A percentile compares a stretch with the other conserved stretches of the same genome.
phyloP scores from a whole-genome alignment of 2,113 vertebrate species.

The Narcine bancroftii region DNA sequence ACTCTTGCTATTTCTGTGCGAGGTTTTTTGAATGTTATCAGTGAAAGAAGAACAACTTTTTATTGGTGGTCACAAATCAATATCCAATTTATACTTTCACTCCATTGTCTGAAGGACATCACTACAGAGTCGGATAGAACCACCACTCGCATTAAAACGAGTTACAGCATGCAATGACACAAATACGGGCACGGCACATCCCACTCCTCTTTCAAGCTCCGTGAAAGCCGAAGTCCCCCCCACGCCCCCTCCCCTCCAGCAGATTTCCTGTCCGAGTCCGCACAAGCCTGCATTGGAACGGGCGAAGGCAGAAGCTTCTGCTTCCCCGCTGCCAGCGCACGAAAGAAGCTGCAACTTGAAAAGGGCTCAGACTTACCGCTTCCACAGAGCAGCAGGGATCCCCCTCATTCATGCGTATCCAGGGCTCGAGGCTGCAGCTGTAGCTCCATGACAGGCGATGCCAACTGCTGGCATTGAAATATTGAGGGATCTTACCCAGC shows the following conservation, averaged over 20 bases:
- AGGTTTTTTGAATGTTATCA: not conserved
- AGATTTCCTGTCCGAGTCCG: not conserved
- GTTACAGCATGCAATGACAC: not conserved
- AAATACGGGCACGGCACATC: not conserved
- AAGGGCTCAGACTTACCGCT: conserved; percentile 8
- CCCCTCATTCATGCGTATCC: not conserved
- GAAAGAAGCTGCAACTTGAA: conserved; percentile 16
- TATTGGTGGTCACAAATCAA: not conserved
- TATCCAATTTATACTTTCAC: conserved; percentile 1
- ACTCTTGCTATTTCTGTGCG: not conserved
- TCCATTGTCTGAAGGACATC: not conserved
- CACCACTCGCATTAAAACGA: not conserved
- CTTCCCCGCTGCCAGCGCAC: not conserved
- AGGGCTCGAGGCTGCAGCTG: not conserved
- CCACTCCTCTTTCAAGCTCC: not conserved
- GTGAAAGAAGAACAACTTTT: not conserved
- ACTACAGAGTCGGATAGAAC: not conserved
- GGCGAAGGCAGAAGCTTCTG: not conserved
- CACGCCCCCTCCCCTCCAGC: not conserved
- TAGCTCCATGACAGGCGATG: not conserved
- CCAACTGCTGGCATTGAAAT: not conserved
- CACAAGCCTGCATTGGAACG: not conserved
- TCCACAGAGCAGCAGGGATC: not conserved
- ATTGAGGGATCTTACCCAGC: not conserved
- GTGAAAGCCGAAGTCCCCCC: not conserved